Evolutionary conservation across 2,113 vertebrate genomes (phyloP).

Genomic region (Zosterops pallidus): DNA sequence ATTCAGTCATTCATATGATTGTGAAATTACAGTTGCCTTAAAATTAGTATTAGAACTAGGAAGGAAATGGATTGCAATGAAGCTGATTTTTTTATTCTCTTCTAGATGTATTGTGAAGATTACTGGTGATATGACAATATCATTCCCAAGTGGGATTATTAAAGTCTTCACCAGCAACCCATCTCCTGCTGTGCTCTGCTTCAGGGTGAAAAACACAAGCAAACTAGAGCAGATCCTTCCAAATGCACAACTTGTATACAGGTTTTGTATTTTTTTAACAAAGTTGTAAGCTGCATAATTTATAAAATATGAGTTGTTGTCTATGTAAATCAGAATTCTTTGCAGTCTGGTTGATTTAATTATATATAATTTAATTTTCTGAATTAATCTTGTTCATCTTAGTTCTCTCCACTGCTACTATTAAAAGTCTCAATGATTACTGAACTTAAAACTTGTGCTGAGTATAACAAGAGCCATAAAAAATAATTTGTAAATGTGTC

Average conservation of each 20-base stretch:
- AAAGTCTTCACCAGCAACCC: constrained; percentile 94
- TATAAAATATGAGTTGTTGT: neutral
- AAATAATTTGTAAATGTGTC: neutral
- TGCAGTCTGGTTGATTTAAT: neutral
- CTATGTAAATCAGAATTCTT: neutral
- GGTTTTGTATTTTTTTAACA: constrained; percentile 72
- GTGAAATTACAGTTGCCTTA: neutral
- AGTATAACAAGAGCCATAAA: neutral
- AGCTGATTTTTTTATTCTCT: constrained; percentile 22
- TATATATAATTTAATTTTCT: neutral
- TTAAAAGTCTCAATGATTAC: neutral
- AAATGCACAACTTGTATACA: constrained; percentile 92
- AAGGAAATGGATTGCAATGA: neutral
- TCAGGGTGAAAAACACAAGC: constrained; percentile 90
- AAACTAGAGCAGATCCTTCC: constrained; percentile 93
- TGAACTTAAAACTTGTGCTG: neutral
- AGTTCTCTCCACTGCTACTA: neutral
- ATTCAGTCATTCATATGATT: neutral
- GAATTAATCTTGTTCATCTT: neutral
- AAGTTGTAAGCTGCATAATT: neutral
- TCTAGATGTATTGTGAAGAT: constrained; percentile 96
- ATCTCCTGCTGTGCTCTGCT: constrained; percentile 90
- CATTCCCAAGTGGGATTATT: constrained; percentile 96
- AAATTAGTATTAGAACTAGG: neutral
- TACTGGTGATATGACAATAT: constrained; percentile 95